Evolutionary conservation across 2,797 vertebrate genomes (phyloP).

Genomic region (Rhinatrema bivittatum): DNA sequence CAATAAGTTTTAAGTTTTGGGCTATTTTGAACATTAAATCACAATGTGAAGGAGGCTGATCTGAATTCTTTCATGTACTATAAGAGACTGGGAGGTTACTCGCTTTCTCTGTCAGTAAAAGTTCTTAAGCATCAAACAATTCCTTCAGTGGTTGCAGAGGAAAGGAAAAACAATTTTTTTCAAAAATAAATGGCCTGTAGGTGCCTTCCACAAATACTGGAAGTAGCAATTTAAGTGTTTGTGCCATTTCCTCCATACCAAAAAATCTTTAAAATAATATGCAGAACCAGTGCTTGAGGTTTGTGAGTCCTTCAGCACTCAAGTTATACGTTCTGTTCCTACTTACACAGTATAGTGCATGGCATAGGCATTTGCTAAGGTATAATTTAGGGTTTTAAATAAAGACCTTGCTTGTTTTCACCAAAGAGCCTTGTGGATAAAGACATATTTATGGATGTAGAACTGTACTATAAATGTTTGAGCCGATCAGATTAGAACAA

Average conservation of each 20-base stretch:
- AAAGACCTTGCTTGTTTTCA: no score
- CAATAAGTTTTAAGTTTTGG: no score
- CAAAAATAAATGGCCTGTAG: not conserved
- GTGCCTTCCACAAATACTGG: not conserved
- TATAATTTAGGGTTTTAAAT: slow-evolving; percentile 22
- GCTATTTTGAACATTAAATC: no score
- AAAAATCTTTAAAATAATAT: slow-evolving; percentile 18
- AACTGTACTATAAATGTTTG: no score
- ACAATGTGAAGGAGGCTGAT: no score
- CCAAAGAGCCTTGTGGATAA: no score
- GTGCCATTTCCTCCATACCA: not conserved
- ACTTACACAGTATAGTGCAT: not conserved
- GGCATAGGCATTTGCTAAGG: slow-evolving; percentile 1
- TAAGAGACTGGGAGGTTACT: no score
- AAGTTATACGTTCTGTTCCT: slow-evolving; percentile 5
- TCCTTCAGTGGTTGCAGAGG: not conserved
- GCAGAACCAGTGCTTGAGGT: not conserved
- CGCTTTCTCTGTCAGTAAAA: no score
- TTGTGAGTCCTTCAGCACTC: slow-evolving; percentile 2
- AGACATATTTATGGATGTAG: no score
- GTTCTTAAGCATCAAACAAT: no score
- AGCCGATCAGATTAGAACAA: not conserved
- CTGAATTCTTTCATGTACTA: no score
- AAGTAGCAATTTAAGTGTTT: not conserved
- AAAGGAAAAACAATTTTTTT: not conserved